A percentile compares a stretch with the other conserved stretches of the same genome.
These are phyloP conservation scores for Adineta ricciae DNA, from an alignment of 2,888 invertebrate genomes.

Conservation along the genomic window DNA sequence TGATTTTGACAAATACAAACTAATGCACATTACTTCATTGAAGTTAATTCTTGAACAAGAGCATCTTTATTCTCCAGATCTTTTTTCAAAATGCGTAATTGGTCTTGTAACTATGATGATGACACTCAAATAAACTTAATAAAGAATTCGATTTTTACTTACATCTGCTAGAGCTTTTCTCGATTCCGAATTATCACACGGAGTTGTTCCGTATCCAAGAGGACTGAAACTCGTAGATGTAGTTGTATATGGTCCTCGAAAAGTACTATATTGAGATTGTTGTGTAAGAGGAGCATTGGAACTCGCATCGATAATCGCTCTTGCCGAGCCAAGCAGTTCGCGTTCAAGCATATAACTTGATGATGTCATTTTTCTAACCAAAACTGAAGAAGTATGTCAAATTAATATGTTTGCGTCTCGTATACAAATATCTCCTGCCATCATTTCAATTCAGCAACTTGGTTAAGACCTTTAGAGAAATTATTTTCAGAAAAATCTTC, in stretches of 20 bases:
- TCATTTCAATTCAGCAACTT: background rate
- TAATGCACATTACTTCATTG: slow-evolving; percentile 36
- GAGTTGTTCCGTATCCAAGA: background rate
- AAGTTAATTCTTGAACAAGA: slow-evolving; percentile 45
- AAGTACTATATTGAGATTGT: background rate
- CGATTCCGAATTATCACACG: background rate
- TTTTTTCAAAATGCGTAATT: slow-evolving; percentile 42
- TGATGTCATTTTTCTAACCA: background rate
- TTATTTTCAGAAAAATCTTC: background rate
- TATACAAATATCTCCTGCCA: background rate
- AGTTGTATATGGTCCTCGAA: background rate
- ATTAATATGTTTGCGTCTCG: background rate
- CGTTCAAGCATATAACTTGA: slow-evolving; percentile 33
- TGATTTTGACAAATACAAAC: background rate
- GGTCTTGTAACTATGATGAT: slow-evolving; percentile 41
- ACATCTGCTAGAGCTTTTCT: slow-evolving; percentile 31
- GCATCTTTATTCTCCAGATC: slow-evolving; percentile 47
- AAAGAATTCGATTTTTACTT: background rate
- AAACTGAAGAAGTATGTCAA: background rate
- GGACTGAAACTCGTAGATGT: background rate
- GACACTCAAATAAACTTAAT: background rate
- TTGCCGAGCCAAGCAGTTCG: slow-evolving; percentile 24
- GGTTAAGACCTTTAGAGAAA: background rate
- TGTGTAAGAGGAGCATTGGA: slow-evolving; percentile 22
- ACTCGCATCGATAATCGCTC: slow-evolving; percentile 29